Percentiles rank a stretch among this genome's conserved stretches.
These are phyloP conservation scores for Madoqua kirkii DNA, from an alignment of 2,113 vertebrate species.

Conservation along the genomic window DNA sequence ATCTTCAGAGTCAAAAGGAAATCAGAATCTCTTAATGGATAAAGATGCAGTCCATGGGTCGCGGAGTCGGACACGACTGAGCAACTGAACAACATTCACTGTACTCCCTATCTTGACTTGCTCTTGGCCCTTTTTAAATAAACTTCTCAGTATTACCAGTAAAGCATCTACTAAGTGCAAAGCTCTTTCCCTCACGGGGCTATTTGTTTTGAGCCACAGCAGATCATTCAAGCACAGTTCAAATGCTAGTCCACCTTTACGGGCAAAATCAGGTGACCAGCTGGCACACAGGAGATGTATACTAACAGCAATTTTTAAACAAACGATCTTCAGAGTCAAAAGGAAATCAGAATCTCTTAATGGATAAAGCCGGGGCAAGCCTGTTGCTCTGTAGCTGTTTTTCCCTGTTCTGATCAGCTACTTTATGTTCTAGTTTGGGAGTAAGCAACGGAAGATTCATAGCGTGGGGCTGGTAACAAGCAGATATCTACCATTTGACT, in stretches of 20 bases:
- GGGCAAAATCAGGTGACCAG: background rate
- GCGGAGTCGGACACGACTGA: background rate
- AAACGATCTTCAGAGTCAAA: background rate
- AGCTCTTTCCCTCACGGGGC: background rate
- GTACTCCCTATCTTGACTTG: background rate
- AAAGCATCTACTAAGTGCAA: background rate
- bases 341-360: background rate
- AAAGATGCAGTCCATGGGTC: background rate
- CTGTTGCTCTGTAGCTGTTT: background rate
- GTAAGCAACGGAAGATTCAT: background rate
- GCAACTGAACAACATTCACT: background rate
- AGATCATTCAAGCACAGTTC: background rate
- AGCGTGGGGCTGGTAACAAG: accelerated
- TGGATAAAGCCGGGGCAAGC: background rate
- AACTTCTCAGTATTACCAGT: background rate
- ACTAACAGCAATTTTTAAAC: background rate
- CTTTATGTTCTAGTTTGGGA: background rate
- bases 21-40: background rate
- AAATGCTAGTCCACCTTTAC: background rate
- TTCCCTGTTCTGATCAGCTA: background rate
- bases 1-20: background rate
- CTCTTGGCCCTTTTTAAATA: background rate
- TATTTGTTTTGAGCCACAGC: background rate
- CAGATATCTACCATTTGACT: conserved; percentile 86
- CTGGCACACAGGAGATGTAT: background rate